A percentile compares a stretch with the other conserved stretches of the same genome.
phyloP scores from a whole-genome alignment of 2,797 vertebrate species.

The Chiropotes sagulatus region DNA sequence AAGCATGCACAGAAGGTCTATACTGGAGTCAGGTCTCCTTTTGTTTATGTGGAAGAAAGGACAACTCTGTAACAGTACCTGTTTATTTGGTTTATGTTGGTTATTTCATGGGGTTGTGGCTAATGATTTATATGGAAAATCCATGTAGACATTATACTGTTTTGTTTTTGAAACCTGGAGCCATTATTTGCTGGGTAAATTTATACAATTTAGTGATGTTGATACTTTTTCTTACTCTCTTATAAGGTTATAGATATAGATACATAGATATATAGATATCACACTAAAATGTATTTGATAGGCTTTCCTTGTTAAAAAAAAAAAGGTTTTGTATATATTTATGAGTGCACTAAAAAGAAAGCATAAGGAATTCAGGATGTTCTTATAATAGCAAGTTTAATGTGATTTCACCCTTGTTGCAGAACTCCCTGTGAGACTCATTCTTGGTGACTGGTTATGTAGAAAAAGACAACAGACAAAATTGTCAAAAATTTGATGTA shows the following conservation, averaged over 20 bases:
- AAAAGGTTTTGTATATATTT: neutral
- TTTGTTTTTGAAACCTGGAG: neutral
- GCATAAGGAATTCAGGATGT: rapidly evolving
- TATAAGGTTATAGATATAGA: neutral
- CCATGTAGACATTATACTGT: neutral
- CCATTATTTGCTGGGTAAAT: neutral
- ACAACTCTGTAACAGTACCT: neutral
- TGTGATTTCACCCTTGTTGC: neutral
- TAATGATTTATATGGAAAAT: neutral
- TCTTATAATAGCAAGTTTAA: neutral
- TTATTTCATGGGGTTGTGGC: neutral
- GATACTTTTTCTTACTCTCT: constrained; percentile 47
- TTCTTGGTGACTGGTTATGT: neutral
- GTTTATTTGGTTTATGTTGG: neutral
- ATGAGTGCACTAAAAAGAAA: neutral
- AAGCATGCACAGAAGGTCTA: neutral
- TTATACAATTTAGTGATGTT: neutral
- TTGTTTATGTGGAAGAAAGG: neutral
- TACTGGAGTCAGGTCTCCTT: neutral
- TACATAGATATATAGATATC: neutral
- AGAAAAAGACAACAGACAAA: neutral
- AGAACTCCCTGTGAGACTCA: neutral
- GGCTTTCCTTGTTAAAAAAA: neutral
- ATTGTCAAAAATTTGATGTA: neutral
- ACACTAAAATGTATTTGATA: constrained; percentile 2